Percentiles rank a stretch among this genome's conserved stretches.
These are phyloP conservation scores for Caerostris darwini DNA, from an alignment of 1,140 invertebrate species.

Conservation along the genomic window DNA sequence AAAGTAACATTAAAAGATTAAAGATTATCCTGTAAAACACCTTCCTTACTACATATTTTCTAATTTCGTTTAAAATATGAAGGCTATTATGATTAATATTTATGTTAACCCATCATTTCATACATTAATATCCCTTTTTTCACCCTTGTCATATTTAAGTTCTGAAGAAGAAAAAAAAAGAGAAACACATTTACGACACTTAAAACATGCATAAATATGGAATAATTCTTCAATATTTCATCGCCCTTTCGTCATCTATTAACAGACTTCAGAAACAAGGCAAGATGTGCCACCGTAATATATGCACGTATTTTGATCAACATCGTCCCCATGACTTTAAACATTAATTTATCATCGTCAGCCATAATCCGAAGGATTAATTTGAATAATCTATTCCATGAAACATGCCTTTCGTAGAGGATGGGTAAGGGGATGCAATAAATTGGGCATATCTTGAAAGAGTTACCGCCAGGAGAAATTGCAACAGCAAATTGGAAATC, in stretches of 20 bases:
- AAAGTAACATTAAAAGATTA: no score
- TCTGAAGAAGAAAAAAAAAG: neutral
- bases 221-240: neutral
- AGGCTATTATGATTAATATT: no score
- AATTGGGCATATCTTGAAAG: slow-evolving; percentile 1
- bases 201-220: neutral
- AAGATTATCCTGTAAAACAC: no score
- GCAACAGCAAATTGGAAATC: slow-evolving; percentile 16
- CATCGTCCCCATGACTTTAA: slow-evolving; percentile 14
- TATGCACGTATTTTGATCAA: slow-evolving; percentile 20
- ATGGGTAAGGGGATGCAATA: no score
- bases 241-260: neutral
- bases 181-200: neutral
- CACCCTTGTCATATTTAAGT: neutral
- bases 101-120: neutral
- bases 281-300: neutral
- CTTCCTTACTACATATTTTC: no score
- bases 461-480: neutral
- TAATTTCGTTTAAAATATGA: no score
- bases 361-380: slow-evolving; percentile 2
- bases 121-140: neutral
- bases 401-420: neutral
- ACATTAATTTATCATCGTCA: slow-evolving; percentile 43
- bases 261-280: neutral
- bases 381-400: slow-evolving; percentile 16